These are phyloP conservation scores for Nesidiocoris tenuis DNA, from an alignment of 2,888 invertebrate species.

Conservation along the genomic window DNA sequence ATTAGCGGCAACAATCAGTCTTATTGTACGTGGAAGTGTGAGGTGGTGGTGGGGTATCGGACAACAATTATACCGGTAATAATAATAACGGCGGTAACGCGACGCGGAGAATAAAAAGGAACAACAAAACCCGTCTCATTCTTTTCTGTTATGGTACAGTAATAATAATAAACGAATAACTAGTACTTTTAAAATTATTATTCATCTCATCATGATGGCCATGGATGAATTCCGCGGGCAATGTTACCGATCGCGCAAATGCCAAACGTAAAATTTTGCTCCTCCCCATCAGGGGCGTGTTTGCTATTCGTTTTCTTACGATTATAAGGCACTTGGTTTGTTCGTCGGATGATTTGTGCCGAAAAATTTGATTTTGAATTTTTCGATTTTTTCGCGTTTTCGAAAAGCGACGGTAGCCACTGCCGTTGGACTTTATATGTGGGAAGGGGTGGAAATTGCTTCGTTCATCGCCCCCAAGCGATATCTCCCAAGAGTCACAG, in stretches of 20 bases:
- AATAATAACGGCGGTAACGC: background rate
- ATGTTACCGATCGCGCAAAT: background rate
- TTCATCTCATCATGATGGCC: background rate
- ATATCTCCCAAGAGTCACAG: background rate
- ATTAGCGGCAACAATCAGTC: conserved; percentile 38
- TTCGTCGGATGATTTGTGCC: background rate
- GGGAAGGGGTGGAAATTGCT: background rate
- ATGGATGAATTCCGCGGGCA: background rate
- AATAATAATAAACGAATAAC: background rate
- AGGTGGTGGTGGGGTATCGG: background rate
- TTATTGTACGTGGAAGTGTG: conserved; percentile 9
- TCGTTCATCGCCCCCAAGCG: background rate
- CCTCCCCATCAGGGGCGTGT: background rate
- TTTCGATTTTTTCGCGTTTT: background rate
- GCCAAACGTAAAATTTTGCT: conserved; percentile 24
- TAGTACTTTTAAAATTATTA: background rate
- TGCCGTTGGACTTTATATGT: background rate
- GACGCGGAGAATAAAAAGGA: conserved; percentile 2
- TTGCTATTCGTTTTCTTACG: conserved; percentile 10
- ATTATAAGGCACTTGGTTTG: conserved; percentile 35
- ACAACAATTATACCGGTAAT: too few relatives aligned
- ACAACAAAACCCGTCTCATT: conserved; percentile 27
- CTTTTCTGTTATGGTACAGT: too few relatives aligned
- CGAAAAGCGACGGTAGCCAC: background rate
- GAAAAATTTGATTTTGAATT: conserved; percentile 1